Evolutionary conservation across 2,888 invertebrate species (phyloP).

Genomic region (Platycheirus rosarum): DNA sequence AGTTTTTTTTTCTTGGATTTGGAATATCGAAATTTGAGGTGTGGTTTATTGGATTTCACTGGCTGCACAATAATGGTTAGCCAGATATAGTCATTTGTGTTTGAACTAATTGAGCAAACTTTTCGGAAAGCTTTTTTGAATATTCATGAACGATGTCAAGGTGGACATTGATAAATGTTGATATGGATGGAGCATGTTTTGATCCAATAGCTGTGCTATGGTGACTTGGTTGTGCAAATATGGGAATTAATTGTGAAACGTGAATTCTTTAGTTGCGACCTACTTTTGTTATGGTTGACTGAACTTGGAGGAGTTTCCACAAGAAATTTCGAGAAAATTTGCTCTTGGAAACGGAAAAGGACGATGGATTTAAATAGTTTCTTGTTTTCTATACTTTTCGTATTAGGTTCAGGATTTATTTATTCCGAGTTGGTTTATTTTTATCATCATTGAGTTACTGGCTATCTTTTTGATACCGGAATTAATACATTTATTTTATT

Average conservation of each 20-base stretch:
- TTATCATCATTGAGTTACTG: too few relatives aligned
- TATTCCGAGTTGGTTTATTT: too few relatives aligned
- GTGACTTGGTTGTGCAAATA: constrained; percentile 14
- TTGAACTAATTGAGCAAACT: constrained; percentile 13
- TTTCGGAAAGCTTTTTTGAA: constrained; percentile 12
- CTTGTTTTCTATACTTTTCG: too few relatives aligned
- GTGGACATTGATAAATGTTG: constrained; percentile 1
- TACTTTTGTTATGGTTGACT: background rate
- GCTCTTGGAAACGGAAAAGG: too few relatives aligned
- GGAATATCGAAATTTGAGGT: constrained; percentile 37
- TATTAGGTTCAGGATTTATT: too few relatives aligned
- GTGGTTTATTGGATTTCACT: constrained; percentile 22
- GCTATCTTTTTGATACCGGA: too few relatives aligned
- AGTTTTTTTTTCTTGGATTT: constrained; percentile 7
- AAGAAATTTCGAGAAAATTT: too few relatives aligned
- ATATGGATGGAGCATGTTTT: constrained; percentile 10
- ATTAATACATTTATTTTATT: too few relatives aligned
- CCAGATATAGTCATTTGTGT: background rate
- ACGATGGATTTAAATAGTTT: too few relatives aligned
- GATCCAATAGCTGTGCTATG: background rate
- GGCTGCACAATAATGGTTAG: background rate
- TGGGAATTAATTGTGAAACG: constrained; percentile 2
- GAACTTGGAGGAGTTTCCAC: too few relatives aligned
- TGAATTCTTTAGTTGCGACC: background rate
- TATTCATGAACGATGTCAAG: constrained; percentile 47